Evolutionary conservation across 2,888 invertebrate species (phyloP), one percentile per base, ranked within the genome.

Genomic region (Tribolium freemani): DNA sequence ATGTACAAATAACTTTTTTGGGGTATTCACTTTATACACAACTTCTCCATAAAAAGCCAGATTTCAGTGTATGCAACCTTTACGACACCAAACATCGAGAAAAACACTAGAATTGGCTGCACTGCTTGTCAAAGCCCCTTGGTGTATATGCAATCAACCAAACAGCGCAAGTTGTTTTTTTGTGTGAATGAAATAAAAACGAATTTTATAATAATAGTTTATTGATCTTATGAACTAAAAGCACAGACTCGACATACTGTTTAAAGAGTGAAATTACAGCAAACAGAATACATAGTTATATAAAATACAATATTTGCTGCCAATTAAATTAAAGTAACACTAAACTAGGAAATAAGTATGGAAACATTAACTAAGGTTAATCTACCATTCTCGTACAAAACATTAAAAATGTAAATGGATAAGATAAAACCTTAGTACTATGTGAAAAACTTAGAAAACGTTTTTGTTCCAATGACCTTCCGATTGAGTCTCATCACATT

Each of bases 1-100:
- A 84, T 83, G 81, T 83, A 83, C 82, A 81, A 83, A 82, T 81
- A 82, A 81, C 77, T 80, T 67, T 71, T 71, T 48, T 20, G 31
- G 51, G 60, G 67, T 66, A 71, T 80, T 81, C 79, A 79, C 81
- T 81, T 73, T 77, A 78, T 82, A 80, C 81, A 83, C 83, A 84
- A 83, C 82, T 81, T 79, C 81, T 81, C 82, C 84, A 83, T 83
- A 83, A 83, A 84, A 82, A 80, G 77, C 77, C 80, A 80, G 77
- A 76, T 73, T 72, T 69, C 80, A 79, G 75, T 69, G 48, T 70
- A 68, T 54, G 73, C 76, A 76, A 80, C 76, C 51, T 51, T 68
- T 72, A 74, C 53, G 72, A 72, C 72, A 64, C 58, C 5, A n/a
- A 10, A 9, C 50, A 61, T 61, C 31, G 13, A 10, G 50, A 61